Percentiles rank a stretch among this genome's conserved stretches.
Evolutionary conservation across 2,797 vertebrate species (phyloP).

Genomic region (Otolemur crassicaudatus): DNA sequence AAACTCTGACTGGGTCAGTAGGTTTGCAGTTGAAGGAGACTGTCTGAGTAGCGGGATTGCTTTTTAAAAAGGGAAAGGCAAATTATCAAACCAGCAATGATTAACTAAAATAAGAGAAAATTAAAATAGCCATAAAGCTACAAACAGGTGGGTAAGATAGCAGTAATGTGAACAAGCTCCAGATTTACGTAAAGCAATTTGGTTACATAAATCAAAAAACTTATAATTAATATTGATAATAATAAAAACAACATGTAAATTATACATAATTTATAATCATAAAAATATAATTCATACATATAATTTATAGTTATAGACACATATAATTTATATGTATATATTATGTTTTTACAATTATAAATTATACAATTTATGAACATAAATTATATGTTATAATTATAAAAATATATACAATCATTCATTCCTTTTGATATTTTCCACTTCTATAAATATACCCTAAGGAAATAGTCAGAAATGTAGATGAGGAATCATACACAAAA

Average conservation of each 20-base stretch:
- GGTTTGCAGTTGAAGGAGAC: not conserved
- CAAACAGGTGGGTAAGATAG: not conserved
- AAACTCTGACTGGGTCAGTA: not conserved
- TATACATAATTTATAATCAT: not conserved
- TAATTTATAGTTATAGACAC: not conserved
- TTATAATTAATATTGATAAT: not conserved
- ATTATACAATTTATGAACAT: not conserved
- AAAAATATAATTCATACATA: not conserved
- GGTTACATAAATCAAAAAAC: not conserved
- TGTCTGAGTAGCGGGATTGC: not conserved
- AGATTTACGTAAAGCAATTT: not conserved
- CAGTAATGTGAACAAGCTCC: not conserved
- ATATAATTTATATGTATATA: not conserved
- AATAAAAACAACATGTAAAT: not conserved
- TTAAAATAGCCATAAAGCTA: not conserved
- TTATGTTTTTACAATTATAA: too few species aligned
- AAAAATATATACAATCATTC: not conserved
- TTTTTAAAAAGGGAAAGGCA: not conserved
- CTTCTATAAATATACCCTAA: not conserved
- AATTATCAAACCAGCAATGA: not conserved
- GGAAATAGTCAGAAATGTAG: slow-evolving; percentile 47
- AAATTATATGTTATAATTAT: not conserved
- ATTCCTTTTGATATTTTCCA: not conserved
- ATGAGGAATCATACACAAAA: not conserved
- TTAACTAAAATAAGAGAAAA: slow-evolving; percentile 24